A percentile compares a stretch with the other conserved stretches of the same genome.
These are phyloP conservation scores for Lates calcarifer DNA, from an alignment of 2,113 vertebrate genomes.

Conservation along the genomic window DNA sequence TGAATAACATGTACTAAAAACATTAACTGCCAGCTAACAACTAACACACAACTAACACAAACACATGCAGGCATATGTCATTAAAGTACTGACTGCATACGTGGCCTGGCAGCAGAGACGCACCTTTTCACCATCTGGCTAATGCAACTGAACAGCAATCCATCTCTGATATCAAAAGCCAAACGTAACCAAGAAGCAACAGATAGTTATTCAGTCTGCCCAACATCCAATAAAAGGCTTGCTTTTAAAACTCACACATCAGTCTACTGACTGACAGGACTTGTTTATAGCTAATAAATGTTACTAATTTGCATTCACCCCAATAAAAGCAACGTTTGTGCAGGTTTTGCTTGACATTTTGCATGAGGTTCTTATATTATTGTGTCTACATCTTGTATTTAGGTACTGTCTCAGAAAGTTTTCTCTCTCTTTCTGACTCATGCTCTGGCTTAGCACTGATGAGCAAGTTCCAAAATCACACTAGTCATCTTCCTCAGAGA, in stretches of 20 bases:
- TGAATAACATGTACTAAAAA: neutral
- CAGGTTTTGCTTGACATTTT: neutral
- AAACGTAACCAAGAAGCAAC: slow-evolving; percentile 5
- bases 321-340: neutral
- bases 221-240: neutral
- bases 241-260: neutral
- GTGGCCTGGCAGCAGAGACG: neutral
- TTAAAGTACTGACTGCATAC: neutral
- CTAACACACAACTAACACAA: neutral
- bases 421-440: neutral
- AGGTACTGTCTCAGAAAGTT: neutral
- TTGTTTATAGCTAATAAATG: neutral
- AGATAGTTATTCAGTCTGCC: neutral
- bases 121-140: neutral
- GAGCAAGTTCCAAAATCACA: slow-evolving; percentile 4
- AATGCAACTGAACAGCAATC: slow-evolving; percentile 1
- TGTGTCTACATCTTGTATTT: slow-evolving; percentile 7
- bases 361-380: neutral
- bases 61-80: neutral
- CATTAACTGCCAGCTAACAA: neutral
- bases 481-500: slow-evolving; percentile 34
- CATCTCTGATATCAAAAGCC: neutral
- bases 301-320: neutral
- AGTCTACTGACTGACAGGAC: neutral
- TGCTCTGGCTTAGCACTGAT: neutral